Base-by-base conservation (phyloP, 2,888 invertebrate genomes). In the Acanthosepion pharaonis region DNA sequence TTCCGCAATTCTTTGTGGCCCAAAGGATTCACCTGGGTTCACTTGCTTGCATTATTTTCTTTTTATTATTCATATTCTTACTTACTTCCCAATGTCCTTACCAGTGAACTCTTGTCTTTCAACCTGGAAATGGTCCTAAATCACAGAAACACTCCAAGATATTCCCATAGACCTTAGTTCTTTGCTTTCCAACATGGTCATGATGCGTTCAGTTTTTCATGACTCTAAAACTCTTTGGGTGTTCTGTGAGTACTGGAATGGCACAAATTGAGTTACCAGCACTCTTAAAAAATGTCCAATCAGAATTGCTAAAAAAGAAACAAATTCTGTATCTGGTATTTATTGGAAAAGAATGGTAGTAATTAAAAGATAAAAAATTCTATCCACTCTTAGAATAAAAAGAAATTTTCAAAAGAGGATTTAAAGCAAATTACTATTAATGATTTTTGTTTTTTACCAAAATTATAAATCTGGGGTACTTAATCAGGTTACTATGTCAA, bases 191-290 rank as follows among this genome's bases (percentile, higher is more conserved):
- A n/a, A 78, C 78, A 15, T 78, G 78, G 78, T 78, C 78, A 78
- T 78, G 11, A 78, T n/a, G 78, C 78, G 78, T 78, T 33, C 78
- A 78, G 78, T 78, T 33, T 78, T 78, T 78, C 78, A n/a, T n/a
- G n/a, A 15, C 78, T 78, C n/a, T 78, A n/a, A 15, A 15, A 23
- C 78, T 33, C 78, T 78, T 78, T 33, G 33, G 78, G 78, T 33
- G 15, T 78, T 78, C 78, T 78, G 78, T 78, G 78, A 78, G 78
- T 78, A 78, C n/a, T 78, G 78, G n/a, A 78, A 78, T n/a, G 78
- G 78, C 78, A 78, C 78, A 78, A 78, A 78, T 78, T 78, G 78
- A 78, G n/a, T n/a, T 78, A n/a, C 78, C 78, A 59, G 59, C 59
- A 78, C 78, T n/a, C 78, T 78, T 15, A n/a, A 78, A n/a, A 78